Percentiles rank a stretch among this genome's conserved stretches.
phyloP scores from a whole-genome alignment of 2,113 vertebrate genomes.

The Malurus elegans region DNA sequence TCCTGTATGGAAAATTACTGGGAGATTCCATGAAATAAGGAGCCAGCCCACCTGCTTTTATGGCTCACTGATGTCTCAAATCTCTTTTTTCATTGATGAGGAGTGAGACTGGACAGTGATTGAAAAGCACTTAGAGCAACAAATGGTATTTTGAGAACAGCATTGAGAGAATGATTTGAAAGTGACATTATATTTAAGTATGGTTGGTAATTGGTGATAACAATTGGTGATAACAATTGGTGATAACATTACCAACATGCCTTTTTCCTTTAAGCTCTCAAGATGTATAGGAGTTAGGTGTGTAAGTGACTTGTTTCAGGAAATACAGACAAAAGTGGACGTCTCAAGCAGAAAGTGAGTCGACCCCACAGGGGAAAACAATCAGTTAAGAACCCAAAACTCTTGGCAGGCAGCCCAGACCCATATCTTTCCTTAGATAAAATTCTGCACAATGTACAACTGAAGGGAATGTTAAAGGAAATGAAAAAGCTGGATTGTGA shows the following conservation, averaged over 20 bases:
- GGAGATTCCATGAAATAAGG: background rate
- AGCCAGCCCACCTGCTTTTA: background rate
- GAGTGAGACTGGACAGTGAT: background rate
- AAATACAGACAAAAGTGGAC: background rate
- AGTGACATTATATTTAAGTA: background rate
- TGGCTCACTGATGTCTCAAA: background rate
- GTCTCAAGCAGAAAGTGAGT: background rate
- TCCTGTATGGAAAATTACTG: background rate
- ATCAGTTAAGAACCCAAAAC: slow-evolving; percentile 35
- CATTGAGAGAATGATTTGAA: background rate
- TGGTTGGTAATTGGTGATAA: background rate
- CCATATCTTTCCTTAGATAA: background rate
- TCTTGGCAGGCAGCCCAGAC: slow-evolving; percentile 21
- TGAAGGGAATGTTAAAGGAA: slow-evolving; percentile 31
- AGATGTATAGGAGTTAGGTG: background rate
- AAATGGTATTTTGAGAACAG: background rate
- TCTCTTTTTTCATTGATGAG: background rate
- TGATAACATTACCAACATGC: background rate
- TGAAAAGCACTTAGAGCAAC: background rate
- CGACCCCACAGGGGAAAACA: background rate
- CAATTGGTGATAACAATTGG: background rate
- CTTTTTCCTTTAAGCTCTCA: background rate
- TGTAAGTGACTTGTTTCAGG: slow-evolving; percentile 26
- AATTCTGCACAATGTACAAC: slow-evolving; percentile 5
- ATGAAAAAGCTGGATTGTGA: slow-evolving; percentile 4